Evolutionary conservation across 30 jellyfish, hydroid and myxozoan species (phyloP).

Genomic region (Pseudorhiza aurosa): DNA sequence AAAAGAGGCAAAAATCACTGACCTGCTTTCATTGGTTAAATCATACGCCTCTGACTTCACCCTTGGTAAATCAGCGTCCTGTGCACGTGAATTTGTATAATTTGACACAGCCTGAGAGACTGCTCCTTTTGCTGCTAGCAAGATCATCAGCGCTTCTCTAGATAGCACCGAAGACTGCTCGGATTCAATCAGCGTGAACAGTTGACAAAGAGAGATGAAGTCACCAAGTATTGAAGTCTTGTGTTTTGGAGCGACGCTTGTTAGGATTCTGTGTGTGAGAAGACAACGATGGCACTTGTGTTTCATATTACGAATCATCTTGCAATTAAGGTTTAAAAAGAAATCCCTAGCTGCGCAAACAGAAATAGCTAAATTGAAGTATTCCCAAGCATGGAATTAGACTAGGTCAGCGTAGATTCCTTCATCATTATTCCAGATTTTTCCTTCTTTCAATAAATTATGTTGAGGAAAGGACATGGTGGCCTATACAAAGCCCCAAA

Average conservation of each 20-base stretch:
- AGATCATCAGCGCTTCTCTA: not conserved
- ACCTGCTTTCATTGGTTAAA: conserved; percentile 54
- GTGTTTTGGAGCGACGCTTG: not conserved
- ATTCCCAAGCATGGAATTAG: too few relatives aligned
- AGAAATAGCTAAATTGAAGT: too few relatives aligned
- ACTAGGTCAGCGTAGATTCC: too few relatives aligned
- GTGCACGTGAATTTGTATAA: conserved; percentile 25
- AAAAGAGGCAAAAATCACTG: not conserved
- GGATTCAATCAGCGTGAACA: conserved; percentile 4
- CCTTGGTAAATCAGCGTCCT: conserved; percentile 21
- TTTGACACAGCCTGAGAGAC: not conserved
- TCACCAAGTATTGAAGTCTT: not conserved
- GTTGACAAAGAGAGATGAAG: conserved; percentile 13
- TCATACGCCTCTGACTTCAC: conserved; percentile 35
- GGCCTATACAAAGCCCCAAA: too few relatives aligned
- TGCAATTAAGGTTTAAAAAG: too few relatives aligned
- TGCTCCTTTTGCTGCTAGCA: conserved; percentile 8
- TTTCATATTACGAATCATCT: too few relatives aligned
- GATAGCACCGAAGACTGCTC: not conserved
- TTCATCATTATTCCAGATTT: too few relatives aligned
- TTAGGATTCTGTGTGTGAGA: not conserved
- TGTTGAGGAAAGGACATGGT: too few relatives aligned
- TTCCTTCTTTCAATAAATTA: too few relatives aligned
- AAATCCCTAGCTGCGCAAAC: too few relatives aligned
- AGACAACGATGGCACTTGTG: too few relatives aligned